Base-by-base conservation (phyloP, 2,797 vertebrate genomes). In the Lophius americanus region DNA sequence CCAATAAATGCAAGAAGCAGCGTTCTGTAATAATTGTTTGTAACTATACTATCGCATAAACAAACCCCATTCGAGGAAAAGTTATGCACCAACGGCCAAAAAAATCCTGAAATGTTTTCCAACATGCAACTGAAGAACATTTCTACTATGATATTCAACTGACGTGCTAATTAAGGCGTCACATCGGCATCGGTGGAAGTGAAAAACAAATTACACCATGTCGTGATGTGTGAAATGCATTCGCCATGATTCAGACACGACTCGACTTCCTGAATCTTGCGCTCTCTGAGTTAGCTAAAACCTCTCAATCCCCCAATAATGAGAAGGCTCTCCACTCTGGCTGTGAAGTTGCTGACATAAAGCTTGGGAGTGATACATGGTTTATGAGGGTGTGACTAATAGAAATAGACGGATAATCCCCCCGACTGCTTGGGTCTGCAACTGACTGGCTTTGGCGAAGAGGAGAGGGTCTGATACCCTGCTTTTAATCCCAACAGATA, bases 321-420 rank as follows among this genome's bases (percentile, higher is more conserved):
- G 88, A 89, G 89, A 79, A 82, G 84, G 73, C 79, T 83, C 78
- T 78, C 70, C 80, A 76, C 80, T 83, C 75, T 53, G 85, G 81
- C 78, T 80, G 77, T 73, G 75, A 79, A 89, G 85, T 82, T 89
- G 89, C 91, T 90, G 91, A 90, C 89, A 91, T 83, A 89, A 87
- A 91, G 85, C 90, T 89, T 87, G 73, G 60, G 82, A 89, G 83
- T 86, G 88, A 91, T 86, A 90, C 89, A 88, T 78, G 86, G 90
- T 82, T 91, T 91, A 91, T 85, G 82, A 89, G 71, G 73, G 87
- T 87, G 87, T 88, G 90, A 92, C 89, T 90, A 91, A 92, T 87
- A 87, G 83, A 89, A 90, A 89, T 86, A 74, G 88, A 83, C 71
- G 89, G 89, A 91, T 92, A 89, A 92, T 91, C 89, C 83, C 76